Percentiles rank a stretch among this genome's conserved stretches.
These are phyloP conservation scores for Pterobdella sp. DNA, from an alignment of 2,888 invertebrate species.

Conservation along the genomic window DNA sequence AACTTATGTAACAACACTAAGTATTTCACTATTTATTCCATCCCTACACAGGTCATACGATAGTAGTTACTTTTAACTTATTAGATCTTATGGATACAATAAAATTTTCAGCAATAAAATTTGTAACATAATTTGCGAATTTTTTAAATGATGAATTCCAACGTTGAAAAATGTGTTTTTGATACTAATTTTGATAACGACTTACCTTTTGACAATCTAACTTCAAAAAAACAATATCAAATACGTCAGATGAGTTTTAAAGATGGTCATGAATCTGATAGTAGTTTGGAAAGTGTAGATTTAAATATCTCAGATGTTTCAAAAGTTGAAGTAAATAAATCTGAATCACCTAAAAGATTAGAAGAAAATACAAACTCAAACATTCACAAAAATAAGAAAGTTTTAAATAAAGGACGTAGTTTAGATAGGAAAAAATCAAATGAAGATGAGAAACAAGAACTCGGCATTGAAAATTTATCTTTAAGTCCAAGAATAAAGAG, in stretches of 20 bases:
- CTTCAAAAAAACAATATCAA: background rate
- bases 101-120: too few relatives aligned
- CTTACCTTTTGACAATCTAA: background rate
- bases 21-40: too few relatives aligned
- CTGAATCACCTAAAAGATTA: background rate
- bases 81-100: too few relatives aligned
- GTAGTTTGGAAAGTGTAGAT: conserved; percentile 26
- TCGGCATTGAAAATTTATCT: background rate
- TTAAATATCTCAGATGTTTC: conserved; percentile 7
- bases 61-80: too few relatives aligned
- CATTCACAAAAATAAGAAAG: background rate
- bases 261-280: conserved; percentile 13
- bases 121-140: background rate
- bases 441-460: background rate
- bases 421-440: background rate
- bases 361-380: background rate
- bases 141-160: background rate
- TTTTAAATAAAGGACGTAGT: background rate
- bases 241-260: background rate
- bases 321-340: background rate
- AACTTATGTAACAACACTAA: too few relatives aligned
- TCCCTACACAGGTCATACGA: too few relatives aligned
- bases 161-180: background rate
- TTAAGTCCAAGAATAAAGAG: conserved; percentile 9
- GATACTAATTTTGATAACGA: background rate